These are phyloP conservation scores for Ictalurus punctatus DNA, from an alignment of 2,113 vertebrate genomes.

Conservation along the genomic window DNA sequence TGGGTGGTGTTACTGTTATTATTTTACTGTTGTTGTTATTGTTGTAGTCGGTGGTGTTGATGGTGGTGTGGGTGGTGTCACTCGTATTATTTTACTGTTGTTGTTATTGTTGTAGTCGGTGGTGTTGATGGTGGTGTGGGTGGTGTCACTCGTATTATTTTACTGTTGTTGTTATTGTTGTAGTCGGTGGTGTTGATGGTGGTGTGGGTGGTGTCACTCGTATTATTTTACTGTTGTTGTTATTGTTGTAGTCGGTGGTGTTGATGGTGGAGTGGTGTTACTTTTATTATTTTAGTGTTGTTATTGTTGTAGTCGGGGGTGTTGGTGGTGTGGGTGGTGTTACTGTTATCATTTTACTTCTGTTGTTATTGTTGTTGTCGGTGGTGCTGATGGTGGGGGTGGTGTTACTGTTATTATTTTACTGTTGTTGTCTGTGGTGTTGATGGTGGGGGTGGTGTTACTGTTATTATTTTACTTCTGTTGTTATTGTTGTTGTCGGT, in stretches of 20 bases:
- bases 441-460: background rate
- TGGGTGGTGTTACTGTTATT: background rate
- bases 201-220: background rate
- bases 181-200: background rate
- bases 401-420: too few relatives aligned
- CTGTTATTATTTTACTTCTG: background rate
- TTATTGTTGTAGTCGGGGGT: too few relatives aligned
- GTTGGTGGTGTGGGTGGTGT: too few relatives aligned
- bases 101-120: background rate
- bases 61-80: background rate
- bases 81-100: background rate
- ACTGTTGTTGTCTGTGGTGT: too few relatives aligned
- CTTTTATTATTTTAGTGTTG: too few relatives aligned
- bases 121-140: too few relatives aligned
- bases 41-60: background rate
- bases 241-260: background rate
- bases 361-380: background rate
- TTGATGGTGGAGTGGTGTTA: too few relatives aligned
- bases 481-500: background rate
- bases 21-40: background rate
- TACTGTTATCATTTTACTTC: background rate
- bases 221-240: background rate
- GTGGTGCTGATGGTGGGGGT: too few relatives aligned
- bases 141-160: too few relatives aligned
- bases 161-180: background rate